These are phyloP conservation scores for Bufo gargarizans DNA, from an alignment of 2,113 vertebrate genomes.

Conservation along the genomic window DNA sequence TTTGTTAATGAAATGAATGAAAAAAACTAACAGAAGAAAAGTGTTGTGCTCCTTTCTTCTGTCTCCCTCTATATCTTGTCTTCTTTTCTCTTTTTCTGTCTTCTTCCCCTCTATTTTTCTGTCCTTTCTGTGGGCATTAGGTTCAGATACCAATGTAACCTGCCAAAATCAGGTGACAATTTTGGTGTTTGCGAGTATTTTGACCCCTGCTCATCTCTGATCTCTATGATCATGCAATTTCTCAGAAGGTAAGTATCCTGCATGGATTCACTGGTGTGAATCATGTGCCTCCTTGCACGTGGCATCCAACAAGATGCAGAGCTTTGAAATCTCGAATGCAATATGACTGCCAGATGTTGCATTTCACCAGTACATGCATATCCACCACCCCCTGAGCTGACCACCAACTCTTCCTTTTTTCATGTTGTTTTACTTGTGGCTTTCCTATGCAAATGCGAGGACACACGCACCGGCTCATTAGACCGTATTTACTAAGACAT, in stretches of 20 bases:
- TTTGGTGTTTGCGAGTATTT: slow-evolving; percentile 59
- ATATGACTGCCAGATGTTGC: slow-evolving; percentile 57
- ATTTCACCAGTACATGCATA: slow-evolving; percentile 58
- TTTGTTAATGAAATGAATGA: slow-evolving; percentile 17
- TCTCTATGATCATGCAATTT: slow-evolving; percentile 59
- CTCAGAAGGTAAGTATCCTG: slow-evolving; percentile 58
- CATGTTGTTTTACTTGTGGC: slow-evolving; percentile 40
- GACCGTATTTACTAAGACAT: background rate
- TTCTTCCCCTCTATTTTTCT: slow-evolving; percentile 55
- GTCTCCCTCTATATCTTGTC: slow-evolving; percentile 59
- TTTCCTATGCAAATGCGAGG: slow-evolving; percentile 6
- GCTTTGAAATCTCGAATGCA: slow-evolving; percentile 57
- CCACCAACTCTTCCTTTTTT: slow-evolving; percentile 17
- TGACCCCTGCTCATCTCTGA: slow-evolving; percentile 59
- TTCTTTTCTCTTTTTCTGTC: slow-evolving; percentile 58
- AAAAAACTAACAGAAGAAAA: slow-evolving; percentile 48
- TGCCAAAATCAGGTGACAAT: slow-evolving; percentile 59
- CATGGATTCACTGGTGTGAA: slow-evolving; percentile 54
- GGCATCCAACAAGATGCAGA: slow-evolving; percentile 52
- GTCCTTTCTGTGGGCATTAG: slow-evolving; percentile 57
- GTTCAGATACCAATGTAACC: slow-evolving; percentile 59
- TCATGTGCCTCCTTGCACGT: slow-evolving; percentile 58
- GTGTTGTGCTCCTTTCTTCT: slow-evolving; percentile 52
- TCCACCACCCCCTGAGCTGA: slow-evolving; percentile 45
- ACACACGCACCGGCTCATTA: background rate